Evolutionary conservation across 2,113 vertebrate genomes (phyloP), one percentile per base, ranked within the genome.

Genomic region (Petrocephalus microphthalmus): DNA sequence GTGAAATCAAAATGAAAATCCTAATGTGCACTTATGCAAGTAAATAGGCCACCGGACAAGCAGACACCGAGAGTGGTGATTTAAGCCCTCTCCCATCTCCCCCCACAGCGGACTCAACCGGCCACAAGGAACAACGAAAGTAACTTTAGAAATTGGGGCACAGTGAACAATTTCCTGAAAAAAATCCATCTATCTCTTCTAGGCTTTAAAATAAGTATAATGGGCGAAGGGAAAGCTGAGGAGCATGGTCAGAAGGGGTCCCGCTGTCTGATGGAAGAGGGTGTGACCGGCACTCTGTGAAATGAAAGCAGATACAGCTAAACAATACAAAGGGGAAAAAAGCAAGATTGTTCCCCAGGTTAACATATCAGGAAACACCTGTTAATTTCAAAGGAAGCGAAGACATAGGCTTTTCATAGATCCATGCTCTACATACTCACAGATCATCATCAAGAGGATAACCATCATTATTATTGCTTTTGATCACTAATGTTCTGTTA

Each of bases 71-170:
- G 81, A 5, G 42, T n/a, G 45, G 45, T 83, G 81, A 45, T 49
- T 11, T 49, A 83, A 83, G 45, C 42, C 20, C 45, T 22, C 20
- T n/a, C 20, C 81, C 37, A 0, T n/a, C 81, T 1, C 45, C 20
- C 81, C 37, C 71, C 71, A 29, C 74, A 22, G 33, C 42, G 6
- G 78, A 82, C 78, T 42, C 20, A 37, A 49, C 7, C 45, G 22
- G 81, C 45, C 81, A n/a, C 45, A 49, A 42, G 81, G 42, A 83
- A 83, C 81, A 83, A 83, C 19, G 81, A n/a, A 83, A 45, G 81
- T 83, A 83, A 83, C 81, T 47, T 83, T 83, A 83, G 81, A 83
- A 83, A 83, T 83, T 45, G 45, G 81, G 81, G 20, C 81, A 83
- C 37, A 7, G 22, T 47, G 20, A 83, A 83, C 33, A 82, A 82